These are phyloP conservation scores for Berghia stephanieae DNA, from an alignment of 1,140 invertebrate species.

Conservation along the genomic window DNA sequence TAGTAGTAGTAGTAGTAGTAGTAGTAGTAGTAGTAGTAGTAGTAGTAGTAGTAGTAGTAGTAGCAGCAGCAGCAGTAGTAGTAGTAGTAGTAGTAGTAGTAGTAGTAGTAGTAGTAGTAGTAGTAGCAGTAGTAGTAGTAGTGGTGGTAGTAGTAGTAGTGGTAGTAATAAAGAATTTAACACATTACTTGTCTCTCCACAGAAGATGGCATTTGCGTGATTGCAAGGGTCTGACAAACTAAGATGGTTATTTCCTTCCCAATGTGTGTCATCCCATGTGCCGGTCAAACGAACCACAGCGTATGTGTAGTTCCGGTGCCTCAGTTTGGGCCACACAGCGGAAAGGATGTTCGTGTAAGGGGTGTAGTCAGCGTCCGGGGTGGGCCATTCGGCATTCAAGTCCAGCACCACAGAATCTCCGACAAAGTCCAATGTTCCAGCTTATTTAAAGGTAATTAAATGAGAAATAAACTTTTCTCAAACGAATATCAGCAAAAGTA, in stretches of 20 bases:
- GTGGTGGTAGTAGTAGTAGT: too few relatives aligned
- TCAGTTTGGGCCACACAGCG: conserved; percentile 50
- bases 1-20: neutral
- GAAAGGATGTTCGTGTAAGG: conserved; percentile 47
- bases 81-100: conserved; percentile 12
- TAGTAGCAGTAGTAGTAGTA: too few relatives aligned
- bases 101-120: conserved; percentile 17
- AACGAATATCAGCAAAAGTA: too few relatives aligned
- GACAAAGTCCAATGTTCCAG: too few relatives aligned
- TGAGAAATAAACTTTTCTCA: too few relatives aligned
- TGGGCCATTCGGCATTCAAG: neutral
- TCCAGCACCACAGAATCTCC: too few relatives aligned
- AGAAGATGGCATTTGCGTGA: conserved; percentile 33
- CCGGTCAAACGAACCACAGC: conserved; percentile 37
- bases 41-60: too few relatives aligned
- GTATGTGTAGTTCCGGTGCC: conserved; percentile 44
- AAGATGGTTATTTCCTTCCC: conserved; percentile 14
- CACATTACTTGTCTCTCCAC: conserved; percentile 35
- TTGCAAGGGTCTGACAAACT: conserved; percentile 40
- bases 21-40: too few relatives aligned
- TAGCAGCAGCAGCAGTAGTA: conserved; percentile 1
- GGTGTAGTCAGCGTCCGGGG: conserved; percentile 44
- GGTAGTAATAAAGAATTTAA: too few relatives aligned
- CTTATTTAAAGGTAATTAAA: too few relatives aligned
- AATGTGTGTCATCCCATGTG: conserved; percentile 35